Evolutionary conservation across 1,140 invertebrate species (phyloP).

Genomic region (Atta cephalotes): DNA sequence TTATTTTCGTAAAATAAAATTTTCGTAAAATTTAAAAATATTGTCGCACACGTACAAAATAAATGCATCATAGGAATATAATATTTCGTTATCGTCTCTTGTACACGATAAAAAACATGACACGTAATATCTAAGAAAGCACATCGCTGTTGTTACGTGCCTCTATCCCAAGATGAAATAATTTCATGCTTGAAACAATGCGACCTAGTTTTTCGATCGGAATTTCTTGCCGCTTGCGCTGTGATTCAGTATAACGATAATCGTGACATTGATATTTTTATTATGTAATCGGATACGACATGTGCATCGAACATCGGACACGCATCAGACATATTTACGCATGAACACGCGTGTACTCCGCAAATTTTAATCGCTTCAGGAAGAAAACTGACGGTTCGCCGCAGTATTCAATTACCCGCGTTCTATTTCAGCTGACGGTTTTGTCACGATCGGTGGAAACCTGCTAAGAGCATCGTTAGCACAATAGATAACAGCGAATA

Average conservation of each 20-base stretch:
- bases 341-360: slow-evolving; percentile 19
- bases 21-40: neutral
- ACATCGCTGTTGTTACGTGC: slow-evolving; percentile 34
- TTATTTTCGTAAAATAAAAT: neutral
- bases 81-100: slow-evolving; percentile 11
- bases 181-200: neutral
- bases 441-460: slow-evolving; percentile 40
- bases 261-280: slow-evolving; percentile 35
- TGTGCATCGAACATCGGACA: slow-evolving; percentile 10
- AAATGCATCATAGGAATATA: neutral
- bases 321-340: slow-evolving; percentile 25
- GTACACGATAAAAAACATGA: slow-evolving; percentile 15
- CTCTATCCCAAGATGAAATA: neutral
- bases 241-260: slow-evolving; percentile 61
- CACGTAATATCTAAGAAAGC: slow-evolving; percentile 5
- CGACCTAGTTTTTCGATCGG: slow-evolving; percentile 50
- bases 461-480: slow-evolving; percentile 2
- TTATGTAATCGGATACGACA: slow-evolving; percentile 68
- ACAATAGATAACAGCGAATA: neutral
- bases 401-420: slow-evolving; percentile 32
- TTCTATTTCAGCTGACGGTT: slow-evolving; percentile 42
- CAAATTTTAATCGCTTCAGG: slow-evolving; percentile 47
- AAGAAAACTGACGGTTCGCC: slow-evolving; percentile 19
- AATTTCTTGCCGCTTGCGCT: slow-evolving; percentile 11
- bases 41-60: neutral